phyloP scores from a whole-genome alignment of 2,888 invertebrate genomes.

The Eulithis prunata region DNA sequence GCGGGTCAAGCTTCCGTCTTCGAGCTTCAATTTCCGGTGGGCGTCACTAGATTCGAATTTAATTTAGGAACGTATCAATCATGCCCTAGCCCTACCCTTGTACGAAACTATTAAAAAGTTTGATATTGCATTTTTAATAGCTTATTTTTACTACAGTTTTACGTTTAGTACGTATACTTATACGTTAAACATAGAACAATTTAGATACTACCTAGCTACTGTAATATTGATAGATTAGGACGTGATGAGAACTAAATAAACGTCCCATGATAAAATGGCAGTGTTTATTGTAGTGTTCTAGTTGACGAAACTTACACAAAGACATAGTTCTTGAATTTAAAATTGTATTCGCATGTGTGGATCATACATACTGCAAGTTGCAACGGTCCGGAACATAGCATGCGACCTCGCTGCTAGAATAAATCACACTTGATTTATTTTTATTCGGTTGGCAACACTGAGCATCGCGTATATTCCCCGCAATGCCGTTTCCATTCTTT shows the following conservation, averaged over 20 bases:
- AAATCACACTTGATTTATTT: slow-evolving; percentile 83
- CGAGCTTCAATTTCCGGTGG: slow-evolving; percentile 77
- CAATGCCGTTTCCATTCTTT: slow-evolving; percentile 63
- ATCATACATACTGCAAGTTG: slow-evolving; percentile 58
- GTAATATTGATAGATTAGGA: too few species aligned
- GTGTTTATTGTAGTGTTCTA: not conserved
- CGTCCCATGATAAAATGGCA: not conserved
- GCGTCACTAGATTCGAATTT: slow-evolving; percentile 71
- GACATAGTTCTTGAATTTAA: slow-evolving; percentile 44
- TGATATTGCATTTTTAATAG: slow-evolving; percentile 3
- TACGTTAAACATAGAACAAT: too few species aligned
- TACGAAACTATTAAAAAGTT: not conserved
- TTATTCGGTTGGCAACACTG: slow-evolving; percentile 77
- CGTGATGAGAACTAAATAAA: too few species aligned
- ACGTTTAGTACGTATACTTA: too few species aligned
- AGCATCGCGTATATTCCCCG: slow-evolving; percentile 58
- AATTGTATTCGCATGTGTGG: slow-evolving; percentile 53
- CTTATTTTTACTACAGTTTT: not conserved
- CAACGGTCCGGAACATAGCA: slow-evolving; percentile 58
- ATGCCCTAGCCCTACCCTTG: slow-evolving; percentile 41
- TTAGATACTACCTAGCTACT: too few species aligned
- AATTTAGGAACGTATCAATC: slow-evolving; percentile 57
- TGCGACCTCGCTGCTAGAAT: slow-evolving; percentile 67
- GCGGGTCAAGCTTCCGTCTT: slow-evolving; percentile 69
- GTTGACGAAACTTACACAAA: slow-evolving; percentile 6